Evolutionary conservation across 2,113 vertebrate species (phyloP), one percentile per base, ranked within the genome.

Genomic region (Cinclus cinclus): DNA sequence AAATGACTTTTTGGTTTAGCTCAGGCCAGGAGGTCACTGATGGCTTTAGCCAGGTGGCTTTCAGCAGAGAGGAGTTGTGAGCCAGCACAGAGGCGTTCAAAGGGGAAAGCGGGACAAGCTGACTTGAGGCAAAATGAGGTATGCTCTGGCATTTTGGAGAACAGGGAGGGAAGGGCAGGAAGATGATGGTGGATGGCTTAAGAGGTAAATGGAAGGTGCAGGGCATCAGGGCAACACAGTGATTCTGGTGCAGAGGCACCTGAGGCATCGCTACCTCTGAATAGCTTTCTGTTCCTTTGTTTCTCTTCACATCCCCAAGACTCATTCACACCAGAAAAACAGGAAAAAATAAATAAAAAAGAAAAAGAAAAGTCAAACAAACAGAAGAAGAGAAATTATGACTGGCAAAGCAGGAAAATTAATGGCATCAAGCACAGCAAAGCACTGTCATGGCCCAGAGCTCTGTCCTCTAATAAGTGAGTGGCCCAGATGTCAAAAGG

Each of bases 221-320:
- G 44, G 30, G 30, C 27, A 55, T 41, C n/a, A 13, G 13, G 16
- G 20, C 47, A 71, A 17, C 68, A 52, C 9, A 55, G 33, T 22
- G 16, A 39, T 2, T 3, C 14, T 52, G 10, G 24, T 2, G 0
- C 17, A 63, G 33, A 69, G 11, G 10, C 22, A 39, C 23, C 22
- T 1, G 2, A 62, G 19, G 20, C 47, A 81, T 3, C 0, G 0
- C 23, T 63, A 3, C 1, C 21, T 71, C 0, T 0, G 18, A 53
- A 37, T 5, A 71, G 12, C 10, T 23, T 76, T 69, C 53, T 60
- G 7, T 13, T 55, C 17, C 23, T 83, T 85, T 64, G 15, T 41
- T 52, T 35, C 9, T 76, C 73, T 75, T 30, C 27, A 41, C 3
- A 6, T 25, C 11, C 8, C 23, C 35, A 59, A 50, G 11, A 33